Conservation (phyloP, 2,888 invertebrate genomes). For the Lymantria monacha region DNA sequence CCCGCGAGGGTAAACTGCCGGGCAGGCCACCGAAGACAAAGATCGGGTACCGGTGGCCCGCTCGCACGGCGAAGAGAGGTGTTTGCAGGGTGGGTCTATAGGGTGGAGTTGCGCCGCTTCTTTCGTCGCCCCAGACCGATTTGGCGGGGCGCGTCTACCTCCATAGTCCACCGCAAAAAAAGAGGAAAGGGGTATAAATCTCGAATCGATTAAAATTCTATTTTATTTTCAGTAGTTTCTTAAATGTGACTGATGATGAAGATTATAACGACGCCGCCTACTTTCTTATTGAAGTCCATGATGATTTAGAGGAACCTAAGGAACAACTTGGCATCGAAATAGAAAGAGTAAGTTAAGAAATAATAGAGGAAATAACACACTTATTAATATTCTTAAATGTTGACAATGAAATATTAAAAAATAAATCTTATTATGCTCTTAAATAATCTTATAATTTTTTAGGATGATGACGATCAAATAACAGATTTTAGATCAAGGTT, state of each 20-base stretch:
- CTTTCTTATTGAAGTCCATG: conserved; percentile 87
- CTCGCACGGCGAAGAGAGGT: no score
- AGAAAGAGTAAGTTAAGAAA: conserved; percentile 75
- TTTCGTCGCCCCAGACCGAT: no score
- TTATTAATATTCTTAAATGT: background rate
- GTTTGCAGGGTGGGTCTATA: no score
- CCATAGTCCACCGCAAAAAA: no score
- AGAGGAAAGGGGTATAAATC: no score
- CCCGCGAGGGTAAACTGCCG: no score
- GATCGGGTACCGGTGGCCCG: no score
- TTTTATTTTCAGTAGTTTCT: conserved; percentile 44
- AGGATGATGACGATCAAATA: conserved; percentile 87
- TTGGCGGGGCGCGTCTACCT: no score
- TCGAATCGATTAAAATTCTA: background rate
- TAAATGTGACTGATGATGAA: conserved; percentile 63
- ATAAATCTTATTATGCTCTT: no score
- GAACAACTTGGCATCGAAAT: conserved; percentile 90
- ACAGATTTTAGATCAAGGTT: conserved; percentile 89
- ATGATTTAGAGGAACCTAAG: conserved; percentile 87
- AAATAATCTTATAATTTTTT: conserved; percentile 16
- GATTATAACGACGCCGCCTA: conserved; percentile 81
- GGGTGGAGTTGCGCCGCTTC: no score
- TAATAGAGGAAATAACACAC: background rate
- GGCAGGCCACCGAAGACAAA: no score
- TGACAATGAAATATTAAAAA: no score